These are phyloP conservation scores for Gadus macrocephalus DNA, from an alignment of 2,113 vertebrate genomes.

Conservation along the genomic window DNA sequence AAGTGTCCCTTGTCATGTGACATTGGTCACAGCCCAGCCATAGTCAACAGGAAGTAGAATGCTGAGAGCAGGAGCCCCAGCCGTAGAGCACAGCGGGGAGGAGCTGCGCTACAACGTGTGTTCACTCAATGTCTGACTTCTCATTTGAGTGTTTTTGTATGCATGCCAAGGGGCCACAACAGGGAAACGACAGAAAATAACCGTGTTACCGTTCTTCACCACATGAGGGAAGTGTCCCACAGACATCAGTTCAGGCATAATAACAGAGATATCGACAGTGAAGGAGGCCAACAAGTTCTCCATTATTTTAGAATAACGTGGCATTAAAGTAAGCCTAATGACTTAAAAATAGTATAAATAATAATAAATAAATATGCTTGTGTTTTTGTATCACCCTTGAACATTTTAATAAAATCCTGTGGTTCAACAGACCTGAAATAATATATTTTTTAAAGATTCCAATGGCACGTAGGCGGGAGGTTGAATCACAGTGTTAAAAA, in stretches of 20 bases:
- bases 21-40: constrained; percentile 5
- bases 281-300: background rate
- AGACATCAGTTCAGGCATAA: background rate
- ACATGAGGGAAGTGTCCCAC: constrained; percentile 55
- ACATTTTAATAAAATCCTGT: no score
- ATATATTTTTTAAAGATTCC: no score
- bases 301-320: background rate
- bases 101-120: background rate
- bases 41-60: constrained; percentile 30
- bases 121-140: background rate
- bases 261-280: background rate
- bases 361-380: no score
- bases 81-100: constrained; percentile 55
- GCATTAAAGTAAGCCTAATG: no score
- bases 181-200: background rate
- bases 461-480: no score
- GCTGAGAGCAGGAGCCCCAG: constrained; percentile 36
- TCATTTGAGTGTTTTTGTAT: background rate
- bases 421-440: no score
- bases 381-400: no score
- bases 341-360: no score
- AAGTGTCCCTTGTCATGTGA: constrained; percentile 17
- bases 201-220: constrained; percentile 21
- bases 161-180: background rate
- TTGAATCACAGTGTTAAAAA: no score